These are phyloP conservation scores for Lasioglossum lativentre DNA, from an alignment of 2,888 invertebrate species.

Conservation along the genomic window DNA sequence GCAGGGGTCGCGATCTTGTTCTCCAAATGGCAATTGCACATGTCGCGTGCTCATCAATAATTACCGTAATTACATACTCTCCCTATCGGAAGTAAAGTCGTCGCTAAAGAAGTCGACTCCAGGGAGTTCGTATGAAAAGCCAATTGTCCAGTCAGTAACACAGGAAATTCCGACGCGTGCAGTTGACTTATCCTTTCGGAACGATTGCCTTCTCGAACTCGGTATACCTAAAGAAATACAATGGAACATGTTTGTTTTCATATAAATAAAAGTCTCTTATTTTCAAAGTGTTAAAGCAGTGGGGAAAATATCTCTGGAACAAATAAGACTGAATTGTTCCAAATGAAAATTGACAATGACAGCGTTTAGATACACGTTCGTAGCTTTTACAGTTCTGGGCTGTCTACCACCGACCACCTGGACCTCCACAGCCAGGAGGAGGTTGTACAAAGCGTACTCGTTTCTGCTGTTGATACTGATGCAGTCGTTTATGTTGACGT, in stretches of 20 bases:
- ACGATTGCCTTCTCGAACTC: background rate
- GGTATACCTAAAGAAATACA: no score
- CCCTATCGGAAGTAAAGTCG: background rate
- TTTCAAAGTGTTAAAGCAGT: background rate
- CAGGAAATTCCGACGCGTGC: background rate
- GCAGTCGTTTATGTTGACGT: background rate
- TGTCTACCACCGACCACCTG: background rate
- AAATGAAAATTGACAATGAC: background rate
- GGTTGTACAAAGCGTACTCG: conserved; percentile 37
- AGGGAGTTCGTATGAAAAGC: background rate
- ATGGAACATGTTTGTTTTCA: background rate
- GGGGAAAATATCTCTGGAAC: background rate
- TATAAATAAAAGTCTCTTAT: background rate
- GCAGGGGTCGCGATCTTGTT: background rate
- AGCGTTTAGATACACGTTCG: background rate
- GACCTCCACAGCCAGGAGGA: background rate
- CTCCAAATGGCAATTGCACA: no score
- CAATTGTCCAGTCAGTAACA: background rate
- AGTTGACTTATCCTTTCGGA: background rate
- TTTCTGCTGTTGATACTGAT: conserved; percentile 25
- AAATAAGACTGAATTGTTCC: background rate
- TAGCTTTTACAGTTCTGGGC: background rate
- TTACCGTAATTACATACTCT: background rate
- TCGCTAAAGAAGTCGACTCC: background rate
- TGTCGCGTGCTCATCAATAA: background rate